Evolutionary conservation across 1,140 invertebrate species (phyloP), one percentile per base, ranked within the genome.

Genomic region (Wasmannia auropunctata): DNA sequence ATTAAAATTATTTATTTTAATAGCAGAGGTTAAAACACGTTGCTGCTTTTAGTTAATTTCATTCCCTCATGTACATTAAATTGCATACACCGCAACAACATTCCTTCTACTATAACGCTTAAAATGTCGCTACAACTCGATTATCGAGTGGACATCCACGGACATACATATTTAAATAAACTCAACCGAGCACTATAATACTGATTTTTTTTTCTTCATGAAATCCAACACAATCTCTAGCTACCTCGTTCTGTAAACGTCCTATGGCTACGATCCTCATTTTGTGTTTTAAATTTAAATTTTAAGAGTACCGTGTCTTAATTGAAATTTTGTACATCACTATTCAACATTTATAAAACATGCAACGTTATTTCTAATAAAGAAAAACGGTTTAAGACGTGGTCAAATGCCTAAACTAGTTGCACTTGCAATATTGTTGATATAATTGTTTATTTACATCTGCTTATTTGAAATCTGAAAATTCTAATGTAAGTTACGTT

Each of bases 21-120:
- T 25, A 10, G 2, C 6, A 67, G 6, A 46, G 14, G 14, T 46
- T 67, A 43, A 67, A 67, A 67, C 14, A 7, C 22, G 14, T 67
- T 43, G 22, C 22, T 43, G 63, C 37, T 67, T 67, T 67, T 19
- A 67, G 37, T 67, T 67, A 67, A 67, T 67, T 67, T 67, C 11
- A 28, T 67, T 46, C 1, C 19, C n/a, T 67, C 43, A 25, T 67
- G 19, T 67, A 46, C 14, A 25, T 67, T 43, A 67, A 67, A 67
- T 67, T 67, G 7, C 37, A 34, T 19, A 5, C 40, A 25, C 37
- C 34, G 11, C 62, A 25, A 65, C 34, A 65, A 67, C 37, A 46
- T 67, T 67, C 14, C 22, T 46, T 46, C 14, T 43, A 67, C 1
- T 67, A 28, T 25, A n/a, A 10, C 22, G 63, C 63, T 43, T 28